Conservation (phyloP, 2,797 vertebrate genomes). For the Orientallactaga sibirica region DNA sequence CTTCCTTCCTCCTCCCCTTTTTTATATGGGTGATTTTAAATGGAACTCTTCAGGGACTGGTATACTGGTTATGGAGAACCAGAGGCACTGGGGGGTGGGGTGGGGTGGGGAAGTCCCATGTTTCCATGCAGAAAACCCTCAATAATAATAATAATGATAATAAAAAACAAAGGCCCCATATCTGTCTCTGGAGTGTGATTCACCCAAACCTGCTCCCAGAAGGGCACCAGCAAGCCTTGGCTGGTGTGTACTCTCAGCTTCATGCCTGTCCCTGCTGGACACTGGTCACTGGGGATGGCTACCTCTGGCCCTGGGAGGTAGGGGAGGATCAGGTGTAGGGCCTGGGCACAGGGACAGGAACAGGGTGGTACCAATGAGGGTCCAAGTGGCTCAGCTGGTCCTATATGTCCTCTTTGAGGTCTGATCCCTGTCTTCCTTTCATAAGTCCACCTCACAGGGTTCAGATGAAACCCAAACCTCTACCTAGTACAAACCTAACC, state of each 20-base stretch:
- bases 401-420: background rate
- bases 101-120: background rate
- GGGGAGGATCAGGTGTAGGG: background rate
- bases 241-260: background rate
- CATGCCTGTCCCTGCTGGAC: background rate
- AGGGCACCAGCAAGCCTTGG: background rate
- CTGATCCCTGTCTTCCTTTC: background rate
- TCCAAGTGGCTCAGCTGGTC: background rate
- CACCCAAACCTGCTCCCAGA: background rate
- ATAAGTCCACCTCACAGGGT: accelerated
- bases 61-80: constrained; percentile 37
- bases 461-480: constrained; percentile 57
- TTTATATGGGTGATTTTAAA: constrained; percentile 76
- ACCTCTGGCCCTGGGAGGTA: too few species aligned
- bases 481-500: constrained; percentile 16
- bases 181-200: constrained; percentile 51
- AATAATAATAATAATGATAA: constrained; percentile 63
- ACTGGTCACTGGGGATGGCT: background rate
- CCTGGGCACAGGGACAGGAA: background rate
- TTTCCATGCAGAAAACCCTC: constrained; percentile 56
- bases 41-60: constrained; percentile 53
- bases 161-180: constrained; percentile 12
- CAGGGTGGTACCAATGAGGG: background rate
- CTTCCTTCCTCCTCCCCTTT: constrained; percentile 29
- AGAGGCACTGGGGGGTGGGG: constrained; percentile 7